phyloP scores from a whole-genome alignment of 2,797 vertebrate genomes.

The Phyllotis vaccarum region DNA sequence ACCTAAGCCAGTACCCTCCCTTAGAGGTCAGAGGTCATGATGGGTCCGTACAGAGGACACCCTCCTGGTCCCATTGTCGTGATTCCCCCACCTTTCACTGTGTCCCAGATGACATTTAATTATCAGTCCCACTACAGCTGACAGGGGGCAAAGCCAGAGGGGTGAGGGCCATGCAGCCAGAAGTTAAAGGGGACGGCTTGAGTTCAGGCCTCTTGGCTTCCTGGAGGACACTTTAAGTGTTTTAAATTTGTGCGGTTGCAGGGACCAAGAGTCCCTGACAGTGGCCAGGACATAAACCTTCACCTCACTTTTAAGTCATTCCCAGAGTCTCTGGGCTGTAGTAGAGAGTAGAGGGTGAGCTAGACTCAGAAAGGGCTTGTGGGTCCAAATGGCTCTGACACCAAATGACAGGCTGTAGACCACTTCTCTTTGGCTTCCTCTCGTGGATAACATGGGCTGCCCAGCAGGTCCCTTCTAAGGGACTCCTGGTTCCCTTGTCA shows the following conservation, averaged over 20 bases:
- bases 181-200: background rate
- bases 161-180: background rate
- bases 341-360: background rate
- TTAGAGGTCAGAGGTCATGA: background rate
- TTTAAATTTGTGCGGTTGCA: background rate
- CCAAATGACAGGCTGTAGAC: background rate
- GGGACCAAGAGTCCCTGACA: background rate
- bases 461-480: background rate
- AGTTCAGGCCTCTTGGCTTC: background rate
- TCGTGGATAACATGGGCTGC: background rate
- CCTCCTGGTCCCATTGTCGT: background rate
- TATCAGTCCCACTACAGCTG: background rate
- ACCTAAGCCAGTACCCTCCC: background rate
- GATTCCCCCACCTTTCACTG: background rate
- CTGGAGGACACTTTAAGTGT: background rate
- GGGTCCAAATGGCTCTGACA: fast-evolving
- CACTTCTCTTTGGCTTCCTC: background rate
- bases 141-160: background rate
- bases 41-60: background rate
- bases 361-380: background rate
- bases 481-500: background rate
- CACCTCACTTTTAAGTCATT: background rate
- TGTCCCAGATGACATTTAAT: background rate
- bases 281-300: background rate
- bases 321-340: background rate